Base-by-base conservation (phyloP, 2,888 invertebrate species). In the Zygogramma bicolorata region DNA sequence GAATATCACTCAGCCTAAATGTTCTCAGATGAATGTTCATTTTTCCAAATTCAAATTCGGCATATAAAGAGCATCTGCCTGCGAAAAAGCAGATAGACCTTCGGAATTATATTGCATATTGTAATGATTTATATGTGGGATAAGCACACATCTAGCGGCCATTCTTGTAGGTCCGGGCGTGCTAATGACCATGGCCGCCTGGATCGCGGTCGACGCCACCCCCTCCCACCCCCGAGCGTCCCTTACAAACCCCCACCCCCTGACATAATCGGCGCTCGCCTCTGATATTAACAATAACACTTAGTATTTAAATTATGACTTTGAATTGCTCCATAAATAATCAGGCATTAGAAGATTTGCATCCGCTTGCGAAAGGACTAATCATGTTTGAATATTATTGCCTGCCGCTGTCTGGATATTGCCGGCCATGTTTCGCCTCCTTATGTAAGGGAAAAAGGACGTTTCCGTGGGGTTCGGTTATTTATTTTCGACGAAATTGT, bases 21-120 rank as follows among this genome's bases (percentile, higher is more conserved):
- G n/a, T n/a, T n/a, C n/a, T n/a, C n/a, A n/a, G n/a, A n/a, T n/a
- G n/a, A n/a, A n/a, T n/a, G n/a, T n/a, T n/a, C n/a, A n/a, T n/a
- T n/a, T n/a, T n/a, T n/a, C n/a, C n/a, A n/a, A n/a, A n/a, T n/a
- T n/a, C n/a, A n/a, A n/a, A n/a, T n/a, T n/a, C 72, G 74, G 75
- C 77, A 75, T 76, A 86, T 86, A 86, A 87, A 87, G 87, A 86
- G 86, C 88, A 87, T 88, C 87, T 87, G 87, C 86, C 86, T 84
- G 86, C 85, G 85, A 86, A 86, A 86, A 86, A 86, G 83, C 85
- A 85, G 86, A 86, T 85, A 87, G 86, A 86, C 86, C 85, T 86
- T 85, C 85, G 85, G 86, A 87, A 87, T 87, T 87, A 87, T 87
- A 87, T 87, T 87, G 87, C 87, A 87, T 87, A 87, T 87, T 87